Percentiles rank a stretch among this genome's conserved stretches.
phyloP scores from a whole-genome alignment of 1,140 invertebrate species.

The Bursaphelenchus mucronatus region DNA sequence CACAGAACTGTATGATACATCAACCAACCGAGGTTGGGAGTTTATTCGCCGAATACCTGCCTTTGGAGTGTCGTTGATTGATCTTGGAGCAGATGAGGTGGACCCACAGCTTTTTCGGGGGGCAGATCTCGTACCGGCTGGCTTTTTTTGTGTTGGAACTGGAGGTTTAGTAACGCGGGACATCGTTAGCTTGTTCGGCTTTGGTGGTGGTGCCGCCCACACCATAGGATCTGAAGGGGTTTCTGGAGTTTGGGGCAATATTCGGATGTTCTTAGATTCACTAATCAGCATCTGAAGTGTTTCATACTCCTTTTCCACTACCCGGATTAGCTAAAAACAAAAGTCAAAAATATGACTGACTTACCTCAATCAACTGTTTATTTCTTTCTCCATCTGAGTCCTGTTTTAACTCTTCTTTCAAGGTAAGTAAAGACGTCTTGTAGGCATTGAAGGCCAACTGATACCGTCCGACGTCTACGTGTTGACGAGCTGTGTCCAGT shows the following conservation, averaged over 20 bases:
- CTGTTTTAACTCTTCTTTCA: background rate
- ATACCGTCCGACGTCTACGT: constrained; percentile 14
- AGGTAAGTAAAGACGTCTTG: background rate
- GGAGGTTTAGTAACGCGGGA: background rate
- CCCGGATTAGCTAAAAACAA: background rate
- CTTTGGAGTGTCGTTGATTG: background rate
- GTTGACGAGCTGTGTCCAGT: constrained; percentile 14
- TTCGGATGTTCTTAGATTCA: constrained; percentile 9
- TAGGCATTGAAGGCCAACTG: constrained; percentile 10
- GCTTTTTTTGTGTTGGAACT: background rate
- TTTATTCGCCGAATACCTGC: background rate
- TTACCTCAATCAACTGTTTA: background rate
- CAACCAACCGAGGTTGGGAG: constrained; percentile 1
- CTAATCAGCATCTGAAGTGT: background rate
- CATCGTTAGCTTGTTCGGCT: background rate
- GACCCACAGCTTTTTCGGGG: background rate
- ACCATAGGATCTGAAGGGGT: constrained; percentile 21
- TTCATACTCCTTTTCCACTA: constrained; percentile 10
- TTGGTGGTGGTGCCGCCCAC: background rate
- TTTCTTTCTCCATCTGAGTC: constrained; percentile 2
- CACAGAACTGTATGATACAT: background rate
- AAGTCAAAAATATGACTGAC: background rate
- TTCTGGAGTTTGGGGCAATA: constrained; percentile 1
- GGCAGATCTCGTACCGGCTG: background rate
- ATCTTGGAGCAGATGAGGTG: background rate